phyloP scores from a whole-genome alignment of 2,113 vertebrate genomes.

The Malaclemys terrapin region DNA sequence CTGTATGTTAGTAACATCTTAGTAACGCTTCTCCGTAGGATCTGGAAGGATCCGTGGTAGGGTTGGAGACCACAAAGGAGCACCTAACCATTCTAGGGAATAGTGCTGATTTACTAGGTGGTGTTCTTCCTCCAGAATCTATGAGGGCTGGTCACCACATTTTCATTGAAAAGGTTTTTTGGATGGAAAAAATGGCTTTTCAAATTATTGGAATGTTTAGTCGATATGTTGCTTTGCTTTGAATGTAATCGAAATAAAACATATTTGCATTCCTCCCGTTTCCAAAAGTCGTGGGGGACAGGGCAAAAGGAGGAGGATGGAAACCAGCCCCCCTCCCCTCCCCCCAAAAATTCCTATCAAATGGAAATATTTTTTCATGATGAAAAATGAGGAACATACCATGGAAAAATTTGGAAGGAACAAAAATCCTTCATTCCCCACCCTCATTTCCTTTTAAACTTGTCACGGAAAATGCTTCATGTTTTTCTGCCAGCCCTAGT shows the following conservation, averaged over 20 bases:
- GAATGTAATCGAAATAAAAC: not conserved
- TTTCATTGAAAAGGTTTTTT: not conserved
- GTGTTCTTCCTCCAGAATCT: not conserved
- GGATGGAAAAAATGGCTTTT: not conserved
- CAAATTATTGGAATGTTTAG: not conserved
- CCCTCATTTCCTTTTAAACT: not conserved
- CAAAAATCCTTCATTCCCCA: not conserved
- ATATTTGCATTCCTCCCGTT: not conserved
- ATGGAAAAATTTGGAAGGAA: not conserved
- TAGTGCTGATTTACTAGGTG: not conserved
- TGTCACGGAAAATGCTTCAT: not conserved
- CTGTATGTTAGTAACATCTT: not conserved
- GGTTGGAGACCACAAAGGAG: not conserved
- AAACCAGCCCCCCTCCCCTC: not conserved
- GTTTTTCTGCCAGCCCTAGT: not conserved
- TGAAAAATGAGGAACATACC: not conserved
- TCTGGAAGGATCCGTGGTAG: not conserved
- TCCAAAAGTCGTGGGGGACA: not conserved
- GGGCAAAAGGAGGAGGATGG: not conserved
- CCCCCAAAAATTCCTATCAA: not conserved
- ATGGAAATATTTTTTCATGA: not conserved
- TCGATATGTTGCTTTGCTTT: not conserved
- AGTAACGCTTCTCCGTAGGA: not conserved
- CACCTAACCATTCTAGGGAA: not conserved
- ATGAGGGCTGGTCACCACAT: not conserved